Base-by-base conservation (phyloP, 1,140 invertebrate species). In the Leptinotarsa undecemlineata region DNA sequence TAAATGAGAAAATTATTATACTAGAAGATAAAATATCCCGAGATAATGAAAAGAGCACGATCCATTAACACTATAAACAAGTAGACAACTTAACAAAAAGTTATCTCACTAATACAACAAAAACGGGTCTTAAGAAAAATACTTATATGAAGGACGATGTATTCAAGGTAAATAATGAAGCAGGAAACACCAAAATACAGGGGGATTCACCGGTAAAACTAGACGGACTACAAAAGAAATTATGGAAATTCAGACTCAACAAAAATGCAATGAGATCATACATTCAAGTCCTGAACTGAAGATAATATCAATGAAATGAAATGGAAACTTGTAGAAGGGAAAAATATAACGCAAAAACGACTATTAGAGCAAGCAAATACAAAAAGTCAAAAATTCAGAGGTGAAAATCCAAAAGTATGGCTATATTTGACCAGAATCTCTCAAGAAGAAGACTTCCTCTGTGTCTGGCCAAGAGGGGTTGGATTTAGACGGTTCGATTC, bases 181-280 rank as follows among this genome's bases (percentile, higher is more conserved):
- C 57, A 60, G 57, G 57, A 60, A 60, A 60, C 57, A 6, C 57
- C 57, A 60, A 60, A 60, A 60, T 60, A 60, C 5, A 60, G 57
- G 57, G 57, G 57, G 57, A 60, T 60, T 60, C 57, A 60, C 57
- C 4, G 57, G 57, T 8, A 60, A 60, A 60, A 60, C 57, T 60
- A 60, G 57, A 60, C 4, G 5, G 15, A 19, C 19, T 6, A 60
- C 57, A 4, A 60, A 60, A 60, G 4, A 60, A 8, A 60, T 60
- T 60, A 60, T 60, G 57, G 57, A 60, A 60, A 60, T 60, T 60
- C 57, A 60, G 57, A 60, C n/a, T n/a, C n/a, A n/a, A n/a, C n/a
- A n/a, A n/a, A n/a, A n/a, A n/a, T 60, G 57, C 57, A 60, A 60
- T 60, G 57, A 60, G 57, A n/a, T 60, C 57, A 5, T 60, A 60